Percentiles rank a stretch among this genome's conserved stretches.
Conservation (phyloP, 2,888 invertebrate genomes). For the Melanophora roralis region DNA sequence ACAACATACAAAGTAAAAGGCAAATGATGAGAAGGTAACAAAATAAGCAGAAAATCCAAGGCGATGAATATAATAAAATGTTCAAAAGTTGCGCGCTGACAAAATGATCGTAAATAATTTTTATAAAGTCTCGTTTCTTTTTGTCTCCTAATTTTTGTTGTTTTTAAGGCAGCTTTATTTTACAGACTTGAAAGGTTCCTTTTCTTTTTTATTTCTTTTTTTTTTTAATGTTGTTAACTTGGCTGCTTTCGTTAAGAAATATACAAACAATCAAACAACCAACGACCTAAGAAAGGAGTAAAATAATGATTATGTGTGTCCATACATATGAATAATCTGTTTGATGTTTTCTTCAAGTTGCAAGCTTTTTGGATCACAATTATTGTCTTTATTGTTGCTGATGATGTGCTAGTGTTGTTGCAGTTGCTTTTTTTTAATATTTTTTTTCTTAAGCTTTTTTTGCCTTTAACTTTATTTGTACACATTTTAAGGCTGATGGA, state of each 20-base stretch:
- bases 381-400: not conserved
- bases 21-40: not conserved
- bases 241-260: slow-evolving; percentile 40
- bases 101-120: slow-evolving; percentile 77
- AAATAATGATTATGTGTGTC: slow-evolving; percentile 21
- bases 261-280: not conserved
- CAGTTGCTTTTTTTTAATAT: slow-evolving; percentile 27
- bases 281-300: slow-evolving; percentile 1
- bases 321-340: not conserved
- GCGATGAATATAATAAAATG: slow-evolving; percentile 49
- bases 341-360: no score
- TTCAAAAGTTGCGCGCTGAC: slow-evolving; percentile 68
- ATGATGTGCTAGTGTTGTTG: slow-evolving; percentile 31
- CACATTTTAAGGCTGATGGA: slow-evolving; percentile 35
- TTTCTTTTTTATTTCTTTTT: slow-evolving; percentile 25
- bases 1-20: slow-evolving; percentile 10
- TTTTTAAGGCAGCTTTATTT: slow-evolving; percentile 38
- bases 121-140: slow-evolving; percentile 65
- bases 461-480: slow-evolving; percentile 22
- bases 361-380: slow-evolving; percentile 40
- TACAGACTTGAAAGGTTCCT: slow-evolving; percentile 45
- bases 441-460: not conserved
- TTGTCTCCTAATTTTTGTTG: slow-evolving; percentile 5
- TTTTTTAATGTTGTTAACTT: slow-evolving; percentile 10
- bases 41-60: slow-evolving; percentile 24